Percentiles rank a stretch among this genome's conserved stretches.
Evolutionary conservation across 2,888 invertebrate species (phyloP).

Genomic region (Catotricha subobsoleta): DNA sequence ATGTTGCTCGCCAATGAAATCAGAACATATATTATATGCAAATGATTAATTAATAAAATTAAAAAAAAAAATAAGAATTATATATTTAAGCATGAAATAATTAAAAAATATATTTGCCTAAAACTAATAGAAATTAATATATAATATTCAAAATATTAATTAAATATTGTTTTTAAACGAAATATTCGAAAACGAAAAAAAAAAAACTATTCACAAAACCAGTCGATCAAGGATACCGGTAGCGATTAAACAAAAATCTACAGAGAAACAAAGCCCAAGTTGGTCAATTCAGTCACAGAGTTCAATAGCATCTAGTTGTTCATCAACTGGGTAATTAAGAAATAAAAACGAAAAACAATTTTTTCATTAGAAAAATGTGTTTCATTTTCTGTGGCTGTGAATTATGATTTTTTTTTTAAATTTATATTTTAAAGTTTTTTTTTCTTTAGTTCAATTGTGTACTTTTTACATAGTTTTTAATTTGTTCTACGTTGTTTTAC

Average conservation of each 20-base stretch:
- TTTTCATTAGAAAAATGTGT: not conserved
- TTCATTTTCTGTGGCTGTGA: not conserved
- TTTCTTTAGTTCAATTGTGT: no score
- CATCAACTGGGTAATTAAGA: slow-evolving; percentile 8
- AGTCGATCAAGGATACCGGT: slow-evolving; percentile 26
- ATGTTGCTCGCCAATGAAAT: no score
- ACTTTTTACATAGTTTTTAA: no score
- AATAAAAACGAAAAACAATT: not conserved
- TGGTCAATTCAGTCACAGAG: slow-evolving; percentile 16
- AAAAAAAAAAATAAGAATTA: no score
- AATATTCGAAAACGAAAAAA: not conserved
- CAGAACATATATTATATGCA: no score
- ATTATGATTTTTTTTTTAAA: not conserved
- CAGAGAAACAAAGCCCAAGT: slow-evolving; percentile 24
- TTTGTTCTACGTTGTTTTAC: no score
- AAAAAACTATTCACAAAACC: not conserved
- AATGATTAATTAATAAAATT: no score
- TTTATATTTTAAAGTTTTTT: not conserved
- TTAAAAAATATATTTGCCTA: no score
- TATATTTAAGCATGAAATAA: no score
- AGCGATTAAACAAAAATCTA: slow-evolving; percentile 22
- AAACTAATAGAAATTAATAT: no score
- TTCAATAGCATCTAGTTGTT: slow-evolving; percentile 4
- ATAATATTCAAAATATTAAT: no score
- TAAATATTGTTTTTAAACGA: no score